phyloP scores from a whole-genome alignment of 2,888 invertebrate species.

The Helobdella robusta region DNA sequence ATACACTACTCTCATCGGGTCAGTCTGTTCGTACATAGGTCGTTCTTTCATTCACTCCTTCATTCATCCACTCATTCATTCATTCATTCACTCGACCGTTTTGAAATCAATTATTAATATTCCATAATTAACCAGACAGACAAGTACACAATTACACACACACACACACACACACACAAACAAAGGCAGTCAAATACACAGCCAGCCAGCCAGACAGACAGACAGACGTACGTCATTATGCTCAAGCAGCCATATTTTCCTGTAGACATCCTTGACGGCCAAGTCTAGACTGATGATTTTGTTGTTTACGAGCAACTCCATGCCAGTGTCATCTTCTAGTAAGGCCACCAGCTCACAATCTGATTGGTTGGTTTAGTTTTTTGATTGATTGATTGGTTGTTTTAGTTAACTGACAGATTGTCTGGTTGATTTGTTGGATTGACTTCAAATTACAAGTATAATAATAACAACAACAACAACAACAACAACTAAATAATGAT shows the following conservation, averaged over 20 bases:
- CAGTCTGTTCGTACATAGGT: too few species aligned
- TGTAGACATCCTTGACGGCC: conserved; percentile 70
- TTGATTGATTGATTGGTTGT: too few species aligned
- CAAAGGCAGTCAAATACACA: too few species aligned
- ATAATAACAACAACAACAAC: not conserved
- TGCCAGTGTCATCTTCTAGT: conserved; percentile 67
- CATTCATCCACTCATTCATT: too few species aligned
- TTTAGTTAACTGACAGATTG: too few species aligned
- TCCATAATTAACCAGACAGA: not conserved
- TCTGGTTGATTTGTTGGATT: not conserved
- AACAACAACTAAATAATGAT: not conserved
- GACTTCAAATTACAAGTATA: not conserved
- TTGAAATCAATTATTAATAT: too few species aligned
- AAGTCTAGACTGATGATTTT: conserved; percentile 94
- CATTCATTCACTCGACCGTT: too few species aligned
- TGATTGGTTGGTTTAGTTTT: conserved; percentile 28
- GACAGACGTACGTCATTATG: conserved; percentile 57
- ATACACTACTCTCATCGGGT: conserved; percentile 93
- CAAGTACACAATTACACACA: too few species aligned
- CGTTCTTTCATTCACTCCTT: too few species aligned
- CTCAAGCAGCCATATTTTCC: conserved; percentile 53
- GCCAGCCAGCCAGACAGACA: too few species aligned
- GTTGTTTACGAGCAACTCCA: conserved; percentile 87
- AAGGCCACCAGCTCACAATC: conserved; percentile 97
- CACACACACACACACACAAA: too few species aligned